phyloP scores from a whole-genome alignment of 2,113 vertebrate species.

The Thryonomys swinderianus region DNA sequence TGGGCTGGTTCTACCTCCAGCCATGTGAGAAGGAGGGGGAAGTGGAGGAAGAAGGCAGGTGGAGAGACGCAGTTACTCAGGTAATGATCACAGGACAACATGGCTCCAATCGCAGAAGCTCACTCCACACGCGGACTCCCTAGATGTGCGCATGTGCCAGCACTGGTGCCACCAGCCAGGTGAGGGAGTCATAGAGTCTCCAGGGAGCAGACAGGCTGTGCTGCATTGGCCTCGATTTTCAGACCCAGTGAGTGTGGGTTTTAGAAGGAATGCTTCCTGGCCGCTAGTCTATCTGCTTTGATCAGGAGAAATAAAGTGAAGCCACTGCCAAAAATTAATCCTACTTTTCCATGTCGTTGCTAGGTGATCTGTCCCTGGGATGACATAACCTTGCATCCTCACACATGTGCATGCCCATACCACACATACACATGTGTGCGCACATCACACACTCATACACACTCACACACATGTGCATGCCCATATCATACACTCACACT shows the following conservation, averaged over 20 bases:
- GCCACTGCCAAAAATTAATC: background rate
- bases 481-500: too few species aligned
- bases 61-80: background rate
- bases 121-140: too few species aligned
- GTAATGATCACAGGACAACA: background rate
- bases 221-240: background rate
- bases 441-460: too few species aligned
- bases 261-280: background rate
- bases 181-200: fast-evolving
- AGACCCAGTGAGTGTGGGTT: background rate
- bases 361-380: background rate
- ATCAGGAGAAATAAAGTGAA: background rate
- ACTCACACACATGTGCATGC: too few species aligned
- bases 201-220: background rate
- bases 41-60: too few species aligned
- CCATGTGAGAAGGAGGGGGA: background rate
- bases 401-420: background rate
- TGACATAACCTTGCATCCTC: too few species aligned
- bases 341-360: background rate
- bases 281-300: background rate
- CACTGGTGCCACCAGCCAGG: fast-evolving
- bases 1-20: background rate
- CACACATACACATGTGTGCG: too few species aligned
- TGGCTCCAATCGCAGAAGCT: too few species aligned
- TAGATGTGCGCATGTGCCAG: fast-evolving